These are phyloP conservation scores for Proisotoma minuta DNA, from an alignment of 2,888 invertebrate species.

Conservation along the genomic window DNA sequence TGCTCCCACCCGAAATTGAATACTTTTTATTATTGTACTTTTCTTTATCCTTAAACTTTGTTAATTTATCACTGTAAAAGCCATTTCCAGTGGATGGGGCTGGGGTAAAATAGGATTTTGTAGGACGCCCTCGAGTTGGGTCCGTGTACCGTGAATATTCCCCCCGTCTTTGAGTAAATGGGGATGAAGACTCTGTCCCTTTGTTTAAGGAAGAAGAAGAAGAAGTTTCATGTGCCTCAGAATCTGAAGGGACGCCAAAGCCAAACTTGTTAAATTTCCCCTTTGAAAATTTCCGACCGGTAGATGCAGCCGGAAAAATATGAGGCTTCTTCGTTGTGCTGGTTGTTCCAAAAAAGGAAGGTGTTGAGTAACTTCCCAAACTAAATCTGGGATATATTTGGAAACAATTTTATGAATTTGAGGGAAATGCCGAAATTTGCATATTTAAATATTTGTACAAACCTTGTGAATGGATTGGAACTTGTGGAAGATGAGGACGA, in stretches of 20 bases:
- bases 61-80: no score
- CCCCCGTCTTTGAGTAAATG: conserved; percentile 2
- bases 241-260: conserved; percentile 5
- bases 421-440: background rate
- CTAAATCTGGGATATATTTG: background rate
- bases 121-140: background rate
- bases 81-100: no score
- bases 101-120: no score
- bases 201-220: background rate
- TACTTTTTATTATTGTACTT: background rate
- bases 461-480: background rate
- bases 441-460: background rate
- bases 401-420: background rate
- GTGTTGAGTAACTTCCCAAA: conserved; percentile 1
- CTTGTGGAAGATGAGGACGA: background rate
- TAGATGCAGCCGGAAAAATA: no score
- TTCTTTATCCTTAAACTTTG: background rate
- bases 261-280: conserved; percentile 8
- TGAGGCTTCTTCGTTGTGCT: background rate
- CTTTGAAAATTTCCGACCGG: no score
- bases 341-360: background rate
- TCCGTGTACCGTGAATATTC: background rate
- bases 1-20: conserved; percentile 5
- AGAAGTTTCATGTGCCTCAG: no score
- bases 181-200: background rate